Percentiles rank a stretch among this genome's conserved stretches.
These are phyloP conservation scores for Caenorhabditis sp. DNA, from an alignment of 2,888 invertebrate species.

Conservation along the genomic window DNA sequence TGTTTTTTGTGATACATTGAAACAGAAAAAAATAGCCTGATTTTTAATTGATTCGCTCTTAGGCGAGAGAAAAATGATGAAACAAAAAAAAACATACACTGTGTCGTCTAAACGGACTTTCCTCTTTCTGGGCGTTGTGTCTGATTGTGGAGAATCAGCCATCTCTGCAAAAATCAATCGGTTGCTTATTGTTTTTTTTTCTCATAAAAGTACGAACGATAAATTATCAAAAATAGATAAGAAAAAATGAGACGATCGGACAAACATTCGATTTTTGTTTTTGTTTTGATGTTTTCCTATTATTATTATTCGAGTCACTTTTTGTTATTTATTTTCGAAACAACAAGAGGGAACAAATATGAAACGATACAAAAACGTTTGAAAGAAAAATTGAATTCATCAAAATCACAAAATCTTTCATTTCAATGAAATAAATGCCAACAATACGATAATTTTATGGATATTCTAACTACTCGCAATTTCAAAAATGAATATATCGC, in stretches of 20 bases:
- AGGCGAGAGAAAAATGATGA: conserved; percentile 1
- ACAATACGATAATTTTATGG: no score
- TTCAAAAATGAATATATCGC: background rate
- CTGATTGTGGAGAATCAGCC: background rate
- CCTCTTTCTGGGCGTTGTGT: background rate
- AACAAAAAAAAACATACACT: conserved; percentile 2
- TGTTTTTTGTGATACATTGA: background rate
- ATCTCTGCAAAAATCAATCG: background rate
- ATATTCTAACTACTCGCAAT: background rate
- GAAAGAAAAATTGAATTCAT: no score
- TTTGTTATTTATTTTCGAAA: no score
- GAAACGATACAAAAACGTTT: no score
- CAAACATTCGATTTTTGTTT: no score
- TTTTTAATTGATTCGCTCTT: background rate
- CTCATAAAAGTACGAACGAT: background rate
- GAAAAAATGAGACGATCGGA: background rate
- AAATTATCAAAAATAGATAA: background rate
- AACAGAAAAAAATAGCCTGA: background rate
- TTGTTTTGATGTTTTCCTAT: no score
- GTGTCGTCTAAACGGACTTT: background rate
- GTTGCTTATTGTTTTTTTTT: background rate
- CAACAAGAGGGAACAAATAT: no score
- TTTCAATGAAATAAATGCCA: no score
- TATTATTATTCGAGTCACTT: no score
- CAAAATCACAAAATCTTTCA: no score